Evolutionary conservation across 2,888 invertebrate genomes (phyloP), one percentile per base, ranked within the genome.

Genomic region (Tachystola acroxantha): DNA sequence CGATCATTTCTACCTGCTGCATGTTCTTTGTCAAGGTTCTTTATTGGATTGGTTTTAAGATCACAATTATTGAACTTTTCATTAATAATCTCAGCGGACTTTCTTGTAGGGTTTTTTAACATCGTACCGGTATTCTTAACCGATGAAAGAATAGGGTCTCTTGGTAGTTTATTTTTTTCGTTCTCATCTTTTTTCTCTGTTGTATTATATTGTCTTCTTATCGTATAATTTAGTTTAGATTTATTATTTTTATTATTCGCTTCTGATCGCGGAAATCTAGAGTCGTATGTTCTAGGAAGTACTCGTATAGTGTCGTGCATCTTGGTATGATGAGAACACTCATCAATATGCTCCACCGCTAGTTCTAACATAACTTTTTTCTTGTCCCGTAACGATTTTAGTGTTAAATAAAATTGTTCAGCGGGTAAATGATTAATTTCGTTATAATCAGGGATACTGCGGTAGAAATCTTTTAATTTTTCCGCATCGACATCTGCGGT

Each of bases 361-460:
- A 71, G 33, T 9, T 71, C 74, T 24, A 85, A 49, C 72, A 88
- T 75, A 31, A 88, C 72, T 50, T 88, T 88, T 58, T 92, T 92
- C 57, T 89, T 91, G 48, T 91, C 89, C 46, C 91, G 89, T 32
- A 93, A 68, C 39, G 87, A 88, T 64, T 92, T 91, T 34, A 95
- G 64, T 22, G 92, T 92, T 9, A 89, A 89, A 63, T 93, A 92
- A 67, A 94, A 94, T 55, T 95, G 94, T 39, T 89, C 90, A 42
- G 91, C 91, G 0, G 93, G 90, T 46, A 94, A 77, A 73, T 94
- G 94, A 64, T 93, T 90, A 1, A 95, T 88, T 32, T 94, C 94
- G 40, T 89, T 89, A 48, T 94, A 94, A 62, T 94, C 94, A 37
- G 94, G 94, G 61, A 94, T 94, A 56, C 93, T 94, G 34, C 91